Evolutionary conservation across 23 tunicate genomes (phyloP), one percentile per base, ranked within the genome.

Genomic region (Styela clava): DNA sequence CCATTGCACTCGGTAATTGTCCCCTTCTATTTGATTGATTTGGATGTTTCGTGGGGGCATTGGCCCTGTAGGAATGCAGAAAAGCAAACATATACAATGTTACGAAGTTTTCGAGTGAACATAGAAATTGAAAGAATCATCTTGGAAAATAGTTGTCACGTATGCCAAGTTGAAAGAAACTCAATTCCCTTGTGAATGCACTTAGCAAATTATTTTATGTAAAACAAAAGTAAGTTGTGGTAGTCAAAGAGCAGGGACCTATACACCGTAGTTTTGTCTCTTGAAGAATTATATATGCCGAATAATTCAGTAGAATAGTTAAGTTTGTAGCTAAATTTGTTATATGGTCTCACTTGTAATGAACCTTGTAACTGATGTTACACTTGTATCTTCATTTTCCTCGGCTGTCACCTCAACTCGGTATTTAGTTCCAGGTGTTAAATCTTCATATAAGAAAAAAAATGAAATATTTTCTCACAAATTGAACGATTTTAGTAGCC

Each of bases 351-450:
- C 52, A 85, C 89, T 69, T 61, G 89, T 85, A 3, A 79, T 85
- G 63, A 85, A 85, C 1, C 31, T 32, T 3, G 69, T 78, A 22
- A 23, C n/a, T 21, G 84, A 31, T 25, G 84, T 26, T 7, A 35
- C 35, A 34, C 89, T 85, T 0, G 24, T 27, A 19, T 67, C 71
- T 29, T 69, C 33, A 24, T 37, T 69, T 24, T 69, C 36, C 0
- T 22, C 33, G 2, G 83, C 52, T 20, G 61, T 71, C 2, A 85
- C 79, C 30, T 70, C 64, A 26, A 78, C 89, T 3, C 31, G 70
- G 71, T 85, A 85, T 22, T 37, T 61, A 12, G 84, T 85, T 25
- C 89, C 89, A 20, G 89, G 84, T 70, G 31, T 32, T n/a, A 84
- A 56, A 1, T 35, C 73, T 76, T 30, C 12, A 34, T 34, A 68